Conservation (phyloP, 2,113 vertebrate genomes). For the Fregata magnificens region DNA sequence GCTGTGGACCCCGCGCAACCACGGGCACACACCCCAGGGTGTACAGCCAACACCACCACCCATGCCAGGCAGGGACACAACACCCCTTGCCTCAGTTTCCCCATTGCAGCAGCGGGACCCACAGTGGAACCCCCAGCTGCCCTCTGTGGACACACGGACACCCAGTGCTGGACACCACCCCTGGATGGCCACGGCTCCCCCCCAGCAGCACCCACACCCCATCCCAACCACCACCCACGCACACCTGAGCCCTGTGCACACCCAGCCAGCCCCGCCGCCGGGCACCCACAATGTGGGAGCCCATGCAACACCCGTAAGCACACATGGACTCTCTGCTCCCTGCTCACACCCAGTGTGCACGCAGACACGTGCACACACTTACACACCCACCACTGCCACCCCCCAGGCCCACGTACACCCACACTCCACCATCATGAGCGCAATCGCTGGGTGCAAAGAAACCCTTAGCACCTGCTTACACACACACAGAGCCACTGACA, state of each 20-base stretch:
- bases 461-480: neutral
- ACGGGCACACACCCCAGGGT: rapidly evolving
- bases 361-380: neutral
- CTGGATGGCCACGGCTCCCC: rapidly evolving
- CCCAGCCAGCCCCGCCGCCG: neutral
- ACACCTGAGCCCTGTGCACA: neutral
- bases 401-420: neutral
- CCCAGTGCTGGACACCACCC: neutral
- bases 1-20: neutral
- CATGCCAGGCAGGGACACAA: neutral
- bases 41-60: rapidly evolving
- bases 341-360: neutral
- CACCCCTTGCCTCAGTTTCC: neutral
- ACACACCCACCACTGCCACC: neutral
- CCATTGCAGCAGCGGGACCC: rapidly evolving
- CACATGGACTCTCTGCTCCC: neutral
- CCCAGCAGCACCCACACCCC: neutral
- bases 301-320: neutral
- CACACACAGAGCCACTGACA: neutral
- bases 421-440: neutral
- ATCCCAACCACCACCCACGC: rapidly evolving
- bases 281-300: neutral
- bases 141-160: rapidly evolving
- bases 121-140: rapidly evolving
- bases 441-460: neutral